These are phyloP conservation scores for Brachionus rubens DNA, from an alignment of 1,140 invertebrate genomes.

Conservation along the genomic window DNA sequence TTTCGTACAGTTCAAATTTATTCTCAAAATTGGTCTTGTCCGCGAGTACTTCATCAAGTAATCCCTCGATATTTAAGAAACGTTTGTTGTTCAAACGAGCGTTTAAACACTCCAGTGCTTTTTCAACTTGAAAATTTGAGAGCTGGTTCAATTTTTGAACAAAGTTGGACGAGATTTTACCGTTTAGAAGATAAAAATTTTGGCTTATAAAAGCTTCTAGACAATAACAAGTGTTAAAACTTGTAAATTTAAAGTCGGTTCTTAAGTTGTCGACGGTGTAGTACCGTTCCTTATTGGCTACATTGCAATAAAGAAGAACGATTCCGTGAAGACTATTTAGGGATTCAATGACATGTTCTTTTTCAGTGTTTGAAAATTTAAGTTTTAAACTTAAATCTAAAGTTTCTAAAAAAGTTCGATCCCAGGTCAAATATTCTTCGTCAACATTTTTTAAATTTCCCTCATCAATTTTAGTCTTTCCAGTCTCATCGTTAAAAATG, in stretches of 20 bases:
- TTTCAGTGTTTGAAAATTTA: not conserved
- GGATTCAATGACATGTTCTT: not conserved
- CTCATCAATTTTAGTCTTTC: not conserved
- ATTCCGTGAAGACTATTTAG: not conserved
- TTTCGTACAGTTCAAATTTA: not conserved
- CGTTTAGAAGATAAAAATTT: constrained; percentile 1
- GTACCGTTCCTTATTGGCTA: not conserved
- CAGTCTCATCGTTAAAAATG: not conserved
- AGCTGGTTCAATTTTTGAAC: not conserved
- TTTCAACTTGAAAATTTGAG: not conserved
- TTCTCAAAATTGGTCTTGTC: not conserved
- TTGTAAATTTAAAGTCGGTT: not conserved
- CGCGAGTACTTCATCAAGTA: not conserved
- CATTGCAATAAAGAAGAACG: not conserved
- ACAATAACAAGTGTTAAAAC: not conserved
- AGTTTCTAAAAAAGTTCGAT: not conserved
- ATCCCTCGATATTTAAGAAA: not conserved
- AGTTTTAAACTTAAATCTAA: not conserved
- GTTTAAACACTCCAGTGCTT: not conserved
- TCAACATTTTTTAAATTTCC: not conserved
- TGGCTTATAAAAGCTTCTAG: constrained; percentile 25
- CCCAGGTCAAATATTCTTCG: not conserved
- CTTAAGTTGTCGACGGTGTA: not conserved
- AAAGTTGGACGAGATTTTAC: not conserved
- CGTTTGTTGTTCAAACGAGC: not conserved